phyloP scores from a whole-genome alignment of 2,797 vertebrate genomes.

The Enteromius unitaeniatus region DNA sequence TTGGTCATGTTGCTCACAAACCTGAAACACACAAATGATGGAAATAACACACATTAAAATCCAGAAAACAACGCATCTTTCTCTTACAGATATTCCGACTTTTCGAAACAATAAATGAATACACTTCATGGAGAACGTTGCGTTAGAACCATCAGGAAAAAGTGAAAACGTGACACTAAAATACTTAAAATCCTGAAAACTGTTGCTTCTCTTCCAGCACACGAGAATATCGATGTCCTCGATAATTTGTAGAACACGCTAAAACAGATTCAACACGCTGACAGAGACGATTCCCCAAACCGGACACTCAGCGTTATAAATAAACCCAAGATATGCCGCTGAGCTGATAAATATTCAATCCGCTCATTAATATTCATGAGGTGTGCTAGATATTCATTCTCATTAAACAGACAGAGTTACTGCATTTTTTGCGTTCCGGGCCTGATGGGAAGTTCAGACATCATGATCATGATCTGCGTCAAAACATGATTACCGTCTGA shows the following conservation, averaged over 20 bases:
- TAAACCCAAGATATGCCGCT: constrained; percentile 23
- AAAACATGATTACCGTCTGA: neutral
- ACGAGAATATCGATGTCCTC: neutral
- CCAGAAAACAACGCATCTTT: neutral
- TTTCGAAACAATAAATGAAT: neutral
- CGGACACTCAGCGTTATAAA: constrained; percentile 33
- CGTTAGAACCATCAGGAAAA: neutral
- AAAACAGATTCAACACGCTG: neutral
- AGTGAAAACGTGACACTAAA: neutral
- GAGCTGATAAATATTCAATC: constrained; percentile 35
- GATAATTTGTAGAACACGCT: neutral
- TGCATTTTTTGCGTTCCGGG: neutral
- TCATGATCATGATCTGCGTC: neutral
- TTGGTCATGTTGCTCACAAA: constrained; percentile 92
- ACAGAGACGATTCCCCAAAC: neutral
- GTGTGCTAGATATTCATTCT: neutral
- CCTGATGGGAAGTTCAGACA: neutral
- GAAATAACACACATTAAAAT: neutral
- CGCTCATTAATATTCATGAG: constrained; percentile 5
- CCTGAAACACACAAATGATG: constrained; percentile 68
- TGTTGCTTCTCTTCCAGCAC: neutral
- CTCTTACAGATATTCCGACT: neutral
- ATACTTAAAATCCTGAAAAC: neutral
- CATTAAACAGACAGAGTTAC: neutral
- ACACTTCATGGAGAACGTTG: neutral